A percentile compares a stretch with the other conserved stretches of the same genome.
These are phyloP conservation scores for Cossypha polioptera DNA, from an alignment of 2,797 vertebrate genomes.

Conservation along the genomic window DNA sequence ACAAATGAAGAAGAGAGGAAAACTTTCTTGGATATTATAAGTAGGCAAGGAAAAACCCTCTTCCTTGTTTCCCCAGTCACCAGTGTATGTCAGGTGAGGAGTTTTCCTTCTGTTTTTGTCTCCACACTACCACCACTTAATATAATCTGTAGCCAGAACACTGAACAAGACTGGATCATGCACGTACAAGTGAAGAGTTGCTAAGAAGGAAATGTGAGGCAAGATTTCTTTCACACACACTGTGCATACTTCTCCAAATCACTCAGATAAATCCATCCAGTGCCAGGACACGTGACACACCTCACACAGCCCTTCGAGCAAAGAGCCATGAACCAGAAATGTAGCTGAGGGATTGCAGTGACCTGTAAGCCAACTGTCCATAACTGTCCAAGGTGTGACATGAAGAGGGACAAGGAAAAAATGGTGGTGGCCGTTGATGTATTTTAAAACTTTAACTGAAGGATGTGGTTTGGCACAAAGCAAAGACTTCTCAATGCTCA, in stretches of 20 bases:
- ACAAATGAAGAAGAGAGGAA: constrained; percentile 47
- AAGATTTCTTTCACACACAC: not conserved
- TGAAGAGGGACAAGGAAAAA: not conserved
- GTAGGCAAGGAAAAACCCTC: not conserved
- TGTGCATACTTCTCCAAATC: constrained; percentile 1
- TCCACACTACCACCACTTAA: not conserved
- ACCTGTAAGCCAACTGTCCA: not conserved
- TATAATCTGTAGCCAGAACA: constrained; percentile 4
- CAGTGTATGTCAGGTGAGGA: not conserved
- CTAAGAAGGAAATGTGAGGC: not conserved
- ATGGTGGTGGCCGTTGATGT: not conserved
- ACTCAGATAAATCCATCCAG: constrained; percentile 2
- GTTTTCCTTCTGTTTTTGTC: not conserved
- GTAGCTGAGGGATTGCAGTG: not conserved
- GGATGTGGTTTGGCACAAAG: not conserved
- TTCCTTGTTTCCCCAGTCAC: not conserved
- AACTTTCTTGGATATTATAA: not conserved
- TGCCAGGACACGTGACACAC: not conserved
- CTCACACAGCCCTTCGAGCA: not conserved
- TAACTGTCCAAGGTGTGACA: not conserved
- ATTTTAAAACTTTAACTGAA: not conserved
- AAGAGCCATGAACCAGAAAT: constrained; percentile 17
- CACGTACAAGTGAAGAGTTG: not conserved
- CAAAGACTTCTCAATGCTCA: not conserved
- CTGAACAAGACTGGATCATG: not conserved